These are phyloP conservation scores for Malacoraja senta DNA, from an alignment of 2,797 vertebrate genomes.

Conservation along the genomic window DNA sequence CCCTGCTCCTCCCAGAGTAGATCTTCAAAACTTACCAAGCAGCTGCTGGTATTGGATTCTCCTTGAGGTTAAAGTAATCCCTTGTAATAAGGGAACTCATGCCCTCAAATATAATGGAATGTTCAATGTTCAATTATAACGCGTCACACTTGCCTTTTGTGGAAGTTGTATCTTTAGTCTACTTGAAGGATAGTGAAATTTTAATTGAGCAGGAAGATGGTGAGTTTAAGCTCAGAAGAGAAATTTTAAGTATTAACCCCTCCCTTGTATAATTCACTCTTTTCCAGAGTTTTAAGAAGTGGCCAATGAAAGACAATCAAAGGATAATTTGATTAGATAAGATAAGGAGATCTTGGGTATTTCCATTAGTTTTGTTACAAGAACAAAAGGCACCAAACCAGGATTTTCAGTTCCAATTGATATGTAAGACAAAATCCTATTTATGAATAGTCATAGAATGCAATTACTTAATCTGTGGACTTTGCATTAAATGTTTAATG, in stretches of 20 bases:
- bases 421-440: not conserved
- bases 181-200: not conserved
- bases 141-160: not conserved
- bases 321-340: not conserved
- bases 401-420: not conserved
- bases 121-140: not conserved
- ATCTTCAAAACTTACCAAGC: not conserved
- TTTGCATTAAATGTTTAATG: slow-evolving; percentile 2
- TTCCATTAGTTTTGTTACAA: not conserved
- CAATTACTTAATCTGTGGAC: not conserved
- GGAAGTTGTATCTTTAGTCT: not conserved
- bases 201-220: not conserved
- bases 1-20: not conserved
- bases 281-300: not conserved
- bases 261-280: not conserved
- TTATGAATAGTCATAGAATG: not conserved
- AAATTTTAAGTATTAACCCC: not conserved
- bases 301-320: not conserved
- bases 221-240: not conserved
- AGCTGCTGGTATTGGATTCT: not conserved
- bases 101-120: not conserved
- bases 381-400: not conserved
- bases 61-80: not conserved
- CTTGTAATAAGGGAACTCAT: not conserved
- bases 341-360: not conserved